Percentiles rank a stretch among this genome's conserved stretches.
These are phyloP conservation scores for Nannobrachium achirus DNA, from an alignment of 2,113 vertebrate genomes.

Conservation along the genomic window DNA sequence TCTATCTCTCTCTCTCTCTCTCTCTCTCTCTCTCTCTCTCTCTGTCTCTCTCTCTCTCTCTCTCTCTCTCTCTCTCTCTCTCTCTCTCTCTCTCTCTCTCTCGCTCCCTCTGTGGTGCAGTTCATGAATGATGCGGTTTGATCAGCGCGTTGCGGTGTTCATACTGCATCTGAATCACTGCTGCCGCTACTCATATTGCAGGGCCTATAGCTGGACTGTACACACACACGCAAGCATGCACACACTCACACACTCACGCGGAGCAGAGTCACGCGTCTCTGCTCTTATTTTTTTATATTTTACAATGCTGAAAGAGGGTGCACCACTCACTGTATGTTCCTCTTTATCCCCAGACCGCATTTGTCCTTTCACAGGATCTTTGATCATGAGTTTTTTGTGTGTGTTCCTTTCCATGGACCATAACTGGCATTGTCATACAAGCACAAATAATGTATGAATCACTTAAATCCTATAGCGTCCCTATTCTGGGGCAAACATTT, in stretches of 20 bases:
- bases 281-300: too few relatives aligned
- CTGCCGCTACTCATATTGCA: background rate
- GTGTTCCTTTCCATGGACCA: too few relatives aligned
- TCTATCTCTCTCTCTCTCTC: background rate
- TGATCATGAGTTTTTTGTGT: too few relatives aligned
- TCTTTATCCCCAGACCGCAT: too few relatives aligned
- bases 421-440: too few relatives aligned
- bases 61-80: background rate
- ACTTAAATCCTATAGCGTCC: too few relatives aligned
- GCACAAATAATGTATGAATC: too few relatives aligned
- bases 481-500: too few relatives aligned
- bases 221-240: background rate
- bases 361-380: too few relatives aligned
- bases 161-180: background rate
- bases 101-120: background rate
- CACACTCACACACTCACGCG: background rate
- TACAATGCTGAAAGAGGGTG: too few relatives aligned
- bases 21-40: background rate
- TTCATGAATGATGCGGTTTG: slow-evolving; percentile 40
- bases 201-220: background rate
- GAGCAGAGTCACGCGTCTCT: background rate
- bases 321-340: too few relatives aligned
- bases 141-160: slow-evolving; percentile 2
- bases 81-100: background rate
- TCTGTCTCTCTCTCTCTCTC: too few relatives aligned